Evolutionary conservation across 2,113 vertebrate species (phyloP), one percentile per base, ranked within the genome.

Genomic region (Solenodon paradoxus): DNA sequence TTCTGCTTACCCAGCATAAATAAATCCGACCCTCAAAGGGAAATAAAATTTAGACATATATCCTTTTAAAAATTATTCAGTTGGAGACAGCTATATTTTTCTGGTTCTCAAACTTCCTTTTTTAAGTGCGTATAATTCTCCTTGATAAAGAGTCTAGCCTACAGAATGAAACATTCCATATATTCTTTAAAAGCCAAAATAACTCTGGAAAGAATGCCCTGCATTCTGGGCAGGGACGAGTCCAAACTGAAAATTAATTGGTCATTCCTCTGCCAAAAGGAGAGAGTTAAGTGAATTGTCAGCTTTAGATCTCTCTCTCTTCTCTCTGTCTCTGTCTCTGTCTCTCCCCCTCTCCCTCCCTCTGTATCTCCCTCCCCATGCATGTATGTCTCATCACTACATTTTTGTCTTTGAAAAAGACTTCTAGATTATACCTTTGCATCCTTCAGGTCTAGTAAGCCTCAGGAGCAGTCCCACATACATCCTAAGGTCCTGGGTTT

Each of bases 201-300:
- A 85, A 95, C 88, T 97, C 96, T 98, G 95, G 94, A 97, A 97
- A 94, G 94, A 96, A 95, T 49, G 97, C n/a, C n/a, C n/a, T 89
- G 53, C 72, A 90, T 82, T 90, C 83, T 93, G 0, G 0, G 51
- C n/a, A 96, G 53, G 92, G 96, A 94, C 51, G 81, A 89, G 32
- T 95, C 80, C 90, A 96, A 96, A 95, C 42, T 92, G 57, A 74
- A 92, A 93, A 80, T 74, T 88, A 97, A 93, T 96, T 79, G 93
- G 84, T 59, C 8, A 90, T 94, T 40, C 9, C 12, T 92, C 97
- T 96, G 97, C 96, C 96, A 98, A 97, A 97, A 95, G 32, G 49
- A 92, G 61, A 88, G 63, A 38, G 78, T 75, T 92, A 89, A 64
- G 64, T 94, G 47, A 42, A 15, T 86, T 92, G 74, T 96, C 78